Evolutionary conservation across 1,140 invertebrate species (phyloP).

Genomic region (Papilio dardanus): DNA sequence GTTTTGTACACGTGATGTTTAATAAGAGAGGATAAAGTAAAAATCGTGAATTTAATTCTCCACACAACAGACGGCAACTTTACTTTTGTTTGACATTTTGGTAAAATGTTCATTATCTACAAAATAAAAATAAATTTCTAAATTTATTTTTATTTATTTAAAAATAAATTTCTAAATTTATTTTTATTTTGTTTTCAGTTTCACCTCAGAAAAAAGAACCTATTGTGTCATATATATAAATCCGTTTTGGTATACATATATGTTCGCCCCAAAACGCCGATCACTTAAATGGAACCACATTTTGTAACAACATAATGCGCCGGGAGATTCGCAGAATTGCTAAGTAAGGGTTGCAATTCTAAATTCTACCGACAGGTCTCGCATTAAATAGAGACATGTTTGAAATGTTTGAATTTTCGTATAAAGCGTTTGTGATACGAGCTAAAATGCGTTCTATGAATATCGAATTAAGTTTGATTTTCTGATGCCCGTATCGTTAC

Average conservation of each 20-base stretch:
- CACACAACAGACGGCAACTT: too few relatives aligned
- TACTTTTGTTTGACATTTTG: too few relatives aligned
- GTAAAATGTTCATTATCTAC: too few relatives aligned
- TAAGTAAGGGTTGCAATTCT: conserved; percentile 48
- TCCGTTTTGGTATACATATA: conserved; percentile 12
- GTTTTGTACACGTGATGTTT: neutral
- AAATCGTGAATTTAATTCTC: too few relatives aligned
- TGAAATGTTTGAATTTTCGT: conserved; percentile 53
- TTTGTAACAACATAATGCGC: conserved; percentile 39
- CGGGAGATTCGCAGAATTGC: conserved; percentile 41
- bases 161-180: neutral
- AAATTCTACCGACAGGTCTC: conserved; percentile 50
- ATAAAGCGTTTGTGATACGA: conserved; percentile 20
- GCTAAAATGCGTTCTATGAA: conserved; percentile 33
- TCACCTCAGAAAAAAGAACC: neutral
- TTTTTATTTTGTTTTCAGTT: too few relatives aligned
- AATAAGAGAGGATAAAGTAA: too few relatives aligned
- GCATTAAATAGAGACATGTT: conserved; percentile 54
- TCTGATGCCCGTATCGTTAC: neutral
- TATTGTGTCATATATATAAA: neutral
- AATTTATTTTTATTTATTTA: too few relatives aligned
- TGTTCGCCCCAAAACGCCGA: conserved; percentile 22
- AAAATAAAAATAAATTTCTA: too few relatives aligned
- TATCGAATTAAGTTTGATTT: neutral
- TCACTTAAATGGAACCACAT: conserved; percentile 38